Evolutionary conservation across 2,113 vertebrate species (phyloP), one percentile per base, ranked within the genome.

Genomic region (Sterrhoptilus dennistouni): DNA sequence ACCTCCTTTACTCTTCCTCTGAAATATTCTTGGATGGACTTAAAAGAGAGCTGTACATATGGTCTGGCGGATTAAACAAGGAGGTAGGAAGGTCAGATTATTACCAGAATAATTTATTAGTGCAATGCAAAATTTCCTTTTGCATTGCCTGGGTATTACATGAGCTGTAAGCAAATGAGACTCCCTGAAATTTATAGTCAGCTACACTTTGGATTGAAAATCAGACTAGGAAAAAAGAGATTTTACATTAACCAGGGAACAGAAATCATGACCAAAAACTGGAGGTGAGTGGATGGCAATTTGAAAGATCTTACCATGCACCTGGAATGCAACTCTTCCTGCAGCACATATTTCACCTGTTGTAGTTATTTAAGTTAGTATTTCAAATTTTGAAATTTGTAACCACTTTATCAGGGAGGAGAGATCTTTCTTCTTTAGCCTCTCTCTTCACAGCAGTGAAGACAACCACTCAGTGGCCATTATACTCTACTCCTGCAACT

Each of bases 41-140:
- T 98, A 53, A 98, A 98, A 97, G 95, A 91, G 86, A 96, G 91
- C 84, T 94, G 94, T 87, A 97, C 97, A 98, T 97, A 95, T 97
- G 97, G 95, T 94, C 88, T 95, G 94, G 81, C 90, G 71, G 94
- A 97, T 95, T 95, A 96, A 95, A 97, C 23, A 93, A 78, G 85
- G 90, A 85, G 89, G 86, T 93, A 95, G 74, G 75, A 81, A 90
- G 68, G 80, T 53, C 47, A 77, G 82, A 82, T 95, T 96, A 96
- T 96, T 96, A 93, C 96, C 53, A 29, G 95, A 97, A 96, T 96
- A 96, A 97, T 97, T 96, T 96, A 95, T 95, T n/a, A n/a, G n/a
- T n/a, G n/a, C n/a, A n/a, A n/a, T n/a, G n/a, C n/a, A n/a, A n/a
- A n/a, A 90, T 82, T 95, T 98, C 83, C 83, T 95, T 96, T 94